Evolutionary conservation across 2,113 vertebrate species (phyloP).

Genomic region (Sula dactylatra): DNA sequence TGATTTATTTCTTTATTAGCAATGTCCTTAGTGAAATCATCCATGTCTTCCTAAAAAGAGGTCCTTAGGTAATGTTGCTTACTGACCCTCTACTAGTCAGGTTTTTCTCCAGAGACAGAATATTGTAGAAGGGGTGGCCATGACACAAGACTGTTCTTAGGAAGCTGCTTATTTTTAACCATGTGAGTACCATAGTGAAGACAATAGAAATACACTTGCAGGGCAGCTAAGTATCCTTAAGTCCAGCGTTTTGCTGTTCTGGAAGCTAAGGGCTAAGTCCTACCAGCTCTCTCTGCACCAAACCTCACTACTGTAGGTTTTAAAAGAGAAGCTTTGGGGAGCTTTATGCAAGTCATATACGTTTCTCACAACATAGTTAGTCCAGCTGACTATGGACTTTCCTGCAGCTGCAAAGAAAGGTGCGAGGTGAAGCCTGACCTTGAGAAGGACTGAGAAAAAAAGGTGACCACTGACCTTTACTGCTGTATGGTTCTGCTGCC

Average conservation of each 20-base stretch:
- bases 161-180: background rate
- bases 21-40: background rate
- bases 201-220: background rate
- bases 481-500: background rate
- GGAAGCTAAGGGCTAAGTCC: background rate
- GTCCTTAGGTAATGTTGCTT: background rate
- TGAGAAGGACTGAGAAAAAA: background rate
- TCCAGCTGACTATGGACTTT: background rate
- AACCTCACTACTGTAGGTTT: background rate
- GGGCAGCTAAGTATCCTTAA: background rate
- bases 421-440: background rate
- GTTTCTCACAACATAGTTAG: background rate
- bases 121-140: background rate
- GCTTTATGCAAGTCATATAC: fast-evolving
- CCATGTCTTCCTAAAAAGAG: background rate
- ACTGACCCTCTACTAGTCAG: background rate
- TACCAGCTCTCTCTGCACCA: background rate
- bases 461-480: background rate
- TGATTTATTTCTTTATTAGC: background rate
- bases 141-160: background rate
- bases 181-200: background rate
- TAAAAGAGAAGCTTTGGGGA: background rate
- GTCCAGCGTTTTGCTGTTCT: background rate
- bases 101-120: background rate
- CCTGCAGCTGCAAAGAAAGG: background rate